Evolutionary conservation across 2,888 invertebrate genomes (phyloP), one percentile per base, ranked within the genome.

Genomic region (Andricus curvator): DNA sequence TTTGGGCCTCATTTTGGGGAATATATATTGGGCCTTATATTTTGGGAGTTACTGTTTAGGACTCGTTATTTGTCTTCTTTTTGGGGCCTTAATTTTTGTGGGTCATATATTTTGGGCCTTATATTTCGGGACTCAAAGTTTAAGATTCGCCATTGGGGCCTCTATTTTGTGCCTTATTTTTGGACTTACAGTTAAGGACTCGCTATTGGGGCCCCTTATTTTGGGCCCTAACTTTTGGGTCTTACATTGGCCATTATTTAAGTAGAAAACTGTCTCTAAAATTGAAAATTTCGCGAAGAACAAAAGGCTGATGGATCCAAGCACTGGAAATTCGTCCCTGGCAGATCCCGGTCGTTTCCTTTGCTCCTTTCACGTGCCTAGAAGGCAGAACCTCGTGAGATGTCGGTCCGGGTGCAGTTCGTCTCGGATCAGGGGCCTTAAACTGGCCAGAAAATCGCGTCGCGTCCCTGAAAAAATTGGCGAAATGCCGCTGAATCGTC

Each of bases 361-460:
- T 74, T 65, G 74, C 77, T 80, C 67, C 29, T 67, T 44, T 68
- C 80, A 80, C 79, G 83, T 80, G 82, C 81, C 81, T 82, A 81
- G 81, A 82, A 84, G 81, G 85, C 88, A 87, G 88, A 89, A 86
- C 84, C 86, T 87, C 86, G 87, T 87, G 87, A 86, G 88, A 89
- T 88, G 87, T 88, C 89, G 86, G 82, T 84, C 86, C 82, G 82
- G 80, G 85, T 84, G 85, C 86, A 85, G 79, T 84, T 84, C 81
- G 78, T 84, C 84, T 82, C 81, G 81, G 81, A 78, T 80, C 80
- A 77, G 79, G 82, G 78, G 83, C 78, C 77, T 78, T 64, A 62
- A 66, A 80, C 41, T n/a, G 20, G 56, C 17, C 41, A 74, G 13
- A 70, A 78, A 78, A 77, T 80, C 65, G 25, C 76, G 41, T 74